A percentile compares a stretch with the other conserved stretches of the same genome.
Conservation (phyloP, 1,140 invertebrate species). For the Philotrypesis tridentata region DNA sequence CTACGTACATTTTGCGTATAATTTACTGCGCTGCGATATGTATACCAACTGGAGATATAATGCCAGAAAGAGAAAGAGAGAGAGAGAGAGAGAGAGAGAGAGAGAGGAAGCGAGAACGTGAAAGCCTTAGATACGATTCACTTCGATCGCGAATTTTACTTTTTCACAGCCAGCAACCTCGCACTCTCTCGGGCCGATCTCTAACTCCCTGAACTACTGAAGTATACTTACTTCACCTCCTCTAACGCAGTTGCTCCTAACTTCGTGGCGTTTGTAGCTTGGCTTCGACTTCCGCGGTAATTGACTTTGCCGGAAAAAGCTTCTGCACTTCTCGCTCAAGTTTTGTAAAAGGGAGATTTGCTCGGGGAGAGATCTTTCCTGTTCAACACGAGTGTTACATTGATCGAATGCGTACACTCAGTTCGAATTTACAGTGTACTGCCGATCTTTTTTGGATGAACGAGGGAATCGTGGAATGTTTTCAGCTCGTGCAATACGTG, state of each 20-base stretch:
- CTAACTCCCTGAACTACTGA: background rate
- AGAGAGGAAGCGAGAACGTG: no score
- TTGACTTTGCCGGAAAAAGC: constrained; percentile 4
- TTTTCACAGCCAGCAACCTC: background rate
- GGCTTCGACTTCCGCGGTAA: background rate
- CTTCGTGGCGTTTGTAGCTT: background rate
- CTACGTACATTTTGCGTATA: constrained; percentile 74
- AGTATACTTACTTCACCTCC: no score
- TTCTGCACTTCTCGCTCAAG: background rate
- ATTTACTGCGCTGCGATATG: constrained; percentile 71
- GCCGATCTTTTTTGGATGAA: no score
- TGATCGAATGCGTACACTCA: no score
- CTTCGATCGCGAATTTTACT: constrained; percentile 24
- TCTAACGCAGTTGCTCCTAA: no score
- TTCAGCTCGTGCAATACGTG: no score
- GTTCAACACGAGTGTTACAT: no score
- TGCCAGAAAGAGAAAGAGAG: background rate
- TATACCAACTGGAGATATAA: constrained; percentile 70
- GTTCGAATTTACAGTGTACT: no score
- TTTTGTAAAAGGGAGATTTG: constrained; percentile 24
- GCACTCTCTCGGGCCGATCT: constrained; percentile 1
- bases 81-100: no score
- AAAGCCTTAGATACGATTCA: background rate
- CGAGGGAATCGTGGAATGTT: no score
- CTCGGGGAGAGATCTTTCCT: background rate